Evolutionary conservation across 1,140 invertebrate genomes (phyloP).

Genomic region (Procambarus virginalis): DNA sequence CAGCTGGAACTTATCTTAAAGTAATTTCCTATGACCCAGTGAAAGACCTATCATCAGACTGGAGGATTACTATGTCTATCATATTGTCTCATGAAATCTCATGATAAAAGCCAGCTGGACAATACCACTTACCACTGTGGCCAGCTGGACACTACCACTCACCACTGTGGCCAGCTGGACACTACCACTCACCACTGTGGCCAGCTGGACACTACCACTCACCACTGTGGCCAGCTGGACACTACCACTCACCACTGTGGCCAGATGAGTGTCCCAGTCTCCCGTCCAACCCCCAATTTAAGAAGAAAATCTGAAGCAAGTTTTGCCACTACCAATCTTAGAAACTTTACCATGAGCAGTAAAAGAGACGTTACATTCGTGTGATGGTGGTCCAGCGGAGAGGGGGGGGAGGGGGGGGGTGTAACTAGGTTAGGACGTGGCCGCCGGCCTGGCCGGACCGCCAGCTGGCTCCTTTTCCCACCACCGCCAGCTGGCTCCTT

Average conservation of each 20-base stretch:
- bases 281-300: conserved; percentile 25
- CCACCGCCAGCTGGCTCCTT: not conserved
- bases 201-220: too few relatives aligned
- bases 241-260: not conserved
- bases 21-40: too few relatives aligned
- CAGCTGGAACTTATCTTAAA: too few relatives aligned
- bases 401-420: not conserved
- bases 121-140: too few relatives aligned
- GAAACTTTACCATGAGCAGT: conserved; percentile 39
- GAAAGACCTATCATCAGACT: too few relatives aligned
- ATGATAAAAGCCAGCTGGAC: too few relatives aligned
- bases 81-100: too few relatives aligned
- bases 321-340: conserved; percentile 46
- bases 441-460: not conserved
- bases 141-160: too few relatives aligned
- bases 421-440: conserved; percentile 25
- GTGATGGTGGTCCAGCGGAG: conserved; percentile 11
- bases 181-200: too few relatives aligned
- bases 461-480: not conserved
- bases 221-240: too few relatives aligned
- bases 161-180: too few relatives aligned
- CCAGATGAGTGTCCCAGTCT: not conserved
- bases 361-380: conserved; percentile 44
- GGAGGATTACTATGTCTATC: too few relatives aligned
- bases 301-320: conserved; percentile 45